Conservation (phyloP, 1,140 invertebrate genomes). For the Drosophila pachea region DNA sequence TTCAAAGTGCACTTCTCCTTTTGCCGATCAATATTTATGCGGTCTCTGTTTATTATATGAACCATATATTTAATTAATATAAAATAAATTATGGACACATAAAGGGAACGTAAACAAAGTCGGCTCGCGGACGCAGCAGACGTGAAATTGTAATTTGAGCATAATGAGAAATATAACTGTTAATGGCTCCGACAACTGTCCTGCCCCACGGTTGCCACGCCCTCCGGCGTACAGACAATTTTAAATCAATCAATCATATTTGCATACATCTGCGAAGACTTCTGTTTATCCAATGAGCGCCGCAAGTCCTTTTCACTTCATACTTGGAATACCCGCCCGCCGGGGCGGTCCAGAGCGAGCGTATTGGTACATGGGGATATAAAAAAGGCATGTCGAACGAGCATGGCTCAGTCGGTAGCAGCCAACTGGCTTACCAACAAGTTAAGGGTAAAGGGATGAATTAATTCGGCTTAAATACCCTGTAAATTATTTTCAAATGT, state of each 20-base stretch:
- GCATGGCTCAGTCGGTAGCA: not conserved
- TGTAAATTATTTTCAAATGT: too few relatives aligned
- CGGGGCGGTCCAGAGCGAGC: not conserved
- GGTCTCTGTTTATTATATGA: conserved; percentile 33
- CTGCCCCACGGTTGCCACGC: not conserved
- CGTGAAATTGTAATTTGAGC: conserved; percentile 51
- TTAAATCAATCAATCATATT: conserved; percentile 42
- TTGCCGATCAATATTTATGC: conserved; percentile 40
- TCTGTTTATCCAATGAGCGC: conserved; percentile 8
- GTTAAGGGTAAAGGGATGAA: too few relatives aligned
- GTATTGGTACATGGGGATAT: not conserved
- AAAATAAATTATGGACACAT: conserved; percentile 74
- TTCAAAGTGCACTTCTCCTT: conserved; percentile 62
- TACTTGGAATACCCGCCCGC: conserved; percentile 14
- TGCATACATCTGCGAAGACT: conserved; percentile 8
- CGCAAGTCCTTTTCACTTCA: not conserved
- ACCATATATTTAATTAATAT: conserved; percentile 72
- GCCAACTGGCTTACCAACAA: too few relatives aligned
- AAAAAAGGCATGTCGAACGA: not conserved
- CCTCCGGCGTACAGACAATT: conserved; percentile 2
- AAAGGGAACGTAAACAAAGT: conserved; percentile 52
- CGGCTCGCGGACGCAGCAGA: conserved; percentile 42
- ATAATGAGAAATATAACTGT: conserved; percentile 54
- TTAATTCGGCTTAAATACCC: too few relatives aligned
- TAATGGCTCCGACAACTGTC: conserved; percentile 23